Conservation (phyloP, 2,113 vertebrate genomes). For the Orycteropus afer region DNA sequence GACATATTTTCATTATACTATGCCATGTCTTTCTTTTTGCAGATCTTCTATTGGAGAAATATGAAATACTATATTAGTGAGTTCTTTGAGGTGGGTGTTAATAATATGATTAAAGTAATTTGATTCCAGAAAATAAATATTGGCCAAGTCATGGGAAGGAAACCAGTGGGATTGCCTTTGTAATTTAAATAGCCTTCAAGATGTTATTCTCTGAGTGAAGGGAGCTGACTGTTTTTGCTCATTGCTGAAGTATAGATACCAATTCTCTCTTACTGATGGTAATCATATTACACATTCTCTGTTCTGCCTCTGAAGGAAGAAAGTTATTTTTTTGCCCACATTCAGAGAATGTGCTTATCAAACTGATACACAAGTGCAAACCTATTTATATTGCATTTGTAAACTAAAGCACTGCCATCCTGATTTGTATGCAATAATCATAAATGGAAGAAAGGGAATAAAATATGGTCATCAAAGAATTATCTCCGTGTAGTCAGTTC, state of each 20-base stretch:
- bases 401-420: neutral
- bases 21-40: neutral
- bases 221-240: neutral
- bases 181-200: neutral
- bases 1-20: neutral
- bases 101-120: neutral
- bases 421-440: neutral
- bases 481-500: no score
- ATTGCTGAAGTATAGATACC: neutral
- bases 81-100: neutral
- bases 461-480: neutral
- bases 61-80: neutral
- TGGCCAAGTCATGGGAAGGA: neutral
- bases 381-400: neutral
- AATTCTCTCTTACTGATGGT: neutral
- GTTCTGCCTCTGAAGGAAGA: neutral
- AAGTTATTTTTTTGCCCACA: neutral
- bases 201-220: neutral
- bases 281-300: neutral
- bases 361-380: neutral
- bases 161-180: neutral
- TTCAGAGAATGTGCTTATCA: neutral
- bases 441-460: neutral
- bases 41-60: neutral
- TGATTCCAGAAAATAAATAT: neutral